Evolutionary conservation across 2,888 invertebrate genomes (phyloP).

Genomic region (Malthinus flaveolus): DNA sequence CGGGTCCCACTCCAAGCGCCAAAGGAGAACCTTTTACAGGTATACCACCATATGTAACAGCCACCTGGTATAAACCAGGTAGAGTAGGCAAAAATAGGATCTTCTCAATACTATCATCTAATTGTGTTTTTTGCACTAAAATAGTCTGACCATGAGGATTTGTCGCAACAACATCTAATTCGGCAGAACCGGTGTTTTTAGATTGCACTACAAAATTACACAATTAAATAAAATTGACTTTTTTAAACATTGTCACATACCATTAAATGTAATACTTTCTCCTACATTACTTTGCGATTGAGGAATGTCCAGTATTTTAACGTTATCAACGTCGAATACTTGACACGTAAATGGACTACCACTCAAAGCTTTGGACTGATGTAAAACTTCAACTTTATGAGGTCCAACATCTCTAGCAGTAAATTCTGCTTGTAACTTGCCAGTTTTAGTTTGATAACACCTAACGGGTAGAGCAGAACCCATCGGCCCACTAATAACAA

Average conservation of each 20-base stretch:
- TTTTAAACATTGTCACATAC: slow-evolving; percentile 55
- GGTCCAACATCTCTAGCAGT: slow-evolving; percentile 77
- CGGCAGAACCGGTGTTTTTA: slow-evolving; percentile 81
- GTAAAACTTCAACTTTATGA: slow-evolving; percentile 77
- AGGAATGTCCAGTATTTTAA: slow-evolving; percentile 76
- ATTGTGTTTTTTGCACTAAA: slow-evolving; percentile 73
- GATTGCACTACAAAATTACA: slow-evolving; percentile 66
- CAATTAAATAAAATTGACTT: slow-evolving; percentile 8
- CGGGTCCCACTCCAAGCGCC: slow-evolving; percentile 64
- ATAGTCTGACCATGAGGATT: slow-evolving; percentile 84
- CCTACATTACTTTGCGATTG: slow-evolving; percentile 79
- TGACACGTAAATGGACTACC: slow-evolving; percentile 95
- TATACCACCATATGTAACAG: slow-evolving; percentile 71
- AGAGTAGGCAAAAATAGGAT: slow-evolving; percentile 85
- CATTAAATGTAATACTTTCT: slow-evolving; percentile 79
- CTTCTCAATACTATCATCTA: slow-evolving; percentile 71
- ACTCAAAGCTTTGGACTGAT: slow-evolving; percentile 84
- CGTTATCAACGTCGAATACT: slow-evolving; percentile 85
- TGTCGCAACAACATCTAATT: slow-evolving; percentile 84
- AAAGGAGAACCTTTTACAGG: slow-evolving; percentile 60
- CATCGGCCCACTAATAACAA: slow-evolving; percentile 68
- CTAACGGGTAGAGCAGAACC: slow-evolving; percentile 58
- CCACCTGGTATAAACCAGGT: slow-evolving; percentile 72
- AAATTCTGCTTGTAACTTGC: slow-evolving; percentile 93
- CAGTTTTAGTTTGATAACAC: slow-evolving; percentile 96